Percentiles rank a stretch among this genome's conserved stretches.
Conservation (phyloP, 1,140 invertebrate genomes). For the Neodiprion fabricii region DNA sequence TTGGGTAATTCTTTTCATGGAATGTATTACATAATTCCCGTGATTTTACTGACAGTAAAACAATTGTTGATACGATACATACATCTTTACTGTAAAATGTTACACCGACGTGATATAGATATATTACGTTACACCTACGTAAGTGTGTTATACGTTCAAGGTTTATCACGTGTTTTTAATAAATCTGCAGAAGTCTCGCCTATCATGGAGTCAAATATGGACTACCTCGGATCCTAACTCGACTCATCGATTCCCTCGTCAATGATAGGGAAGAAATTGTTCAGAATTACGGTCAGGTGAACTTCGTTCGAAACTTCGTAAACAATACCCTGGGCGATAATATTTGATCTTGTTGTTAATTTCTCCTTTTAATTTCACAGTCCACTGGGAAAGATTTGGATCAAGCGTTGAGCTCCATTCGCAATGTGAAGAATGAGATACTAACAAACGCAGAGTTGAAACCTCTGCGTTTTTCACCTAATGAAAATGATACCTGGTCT, state of each 20-base stretch:
- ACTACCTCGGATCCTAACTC: slow-evolving; percentile 84
- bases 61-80: no score
- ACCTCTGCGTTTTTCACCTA: slow-evolving; percentile 32
- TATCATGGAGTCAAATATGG: slow-evolving; percentile 80
- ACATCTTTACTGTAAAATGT: no score
- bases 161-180: no score
- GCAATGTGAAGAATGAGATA: slow-evolving; percentile 85
- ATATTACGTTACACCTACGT: no score
- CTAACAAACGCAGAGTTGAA: slow-evolving; percentile 82
- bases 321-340: no score
- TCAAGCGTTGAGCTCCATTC: slow-evolving; percentile 74
- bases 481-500: slow-evolving; percentile 23
- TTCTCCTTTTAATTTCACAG: slow-evolving; percentile 53
- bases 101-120: no score
- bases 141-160: no score
- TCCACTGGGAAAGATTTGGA: slow-evolving; percentile 73
- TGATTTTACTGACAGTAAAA: no score
- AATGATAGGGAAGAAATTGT: slow-evolving; percentile 71
- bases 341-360: slow-evolving; percentile 22
- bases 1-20: no score
- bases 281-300: slow-evolving; percentile 69
- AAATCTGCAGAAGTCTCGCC: slow-evolving; percentile 60
- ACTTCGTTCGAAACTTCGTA: slow-evolving; percentile 29
- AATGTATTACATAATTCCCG: no score
- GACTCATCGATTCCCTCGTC: slow-evolving; percentile 79